These are phyloP conservation scores for Phataginus tetradactyla DNA, from an alignment of 2,797 vertebrate genomes.

Conservation along the genomic window DNA sequence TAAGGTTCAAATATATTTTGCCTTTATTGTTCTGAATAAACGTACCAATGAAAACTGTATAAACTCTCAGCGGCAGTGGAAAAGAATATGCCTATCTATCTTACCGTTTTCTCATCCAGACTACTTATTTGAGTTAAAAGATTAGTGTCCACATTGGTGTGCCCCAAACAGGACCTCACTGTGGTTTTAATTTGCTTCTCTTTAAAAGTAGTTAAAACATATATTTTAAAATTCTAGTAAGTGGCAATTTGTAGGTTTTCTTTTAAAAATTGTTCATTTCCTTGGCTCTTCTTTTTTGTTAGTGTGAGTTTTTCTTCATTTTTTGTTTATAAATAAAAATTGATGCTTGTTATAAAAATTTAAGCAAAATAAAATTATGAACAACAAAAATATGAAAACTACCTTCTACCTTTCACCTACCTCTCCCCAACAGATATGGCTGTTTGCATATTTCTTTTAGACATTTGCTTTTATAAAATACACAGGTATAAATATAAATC, in stretches of 20 bases:
- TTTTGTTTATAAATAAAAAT: conserved; percentile 9
- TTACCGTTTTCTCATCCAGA: not conserved
- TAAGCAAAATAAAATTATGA: not conserved
- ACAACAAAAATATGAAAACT: conserved; percentile 16
- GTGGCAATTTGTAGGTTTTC: not conserved
- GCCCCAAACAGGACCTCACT: not conserved
- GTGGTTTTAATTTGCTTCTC: not conserved
- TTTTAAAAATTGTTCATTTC: conserved; percentile 18
- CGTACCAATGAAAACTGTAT: not conserved
- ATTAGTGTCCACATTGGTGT: not conserved
- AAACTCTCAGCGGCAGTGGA: not conserved
- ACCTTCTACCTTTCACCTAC: not conserved
- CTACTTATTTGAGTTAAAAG: not conserved
- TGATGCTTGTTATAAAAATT: not conserved
- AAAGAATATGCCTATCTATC: not conserved
- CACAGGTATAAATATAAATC: not conserved
- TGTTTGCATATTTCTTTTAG: not conserved
- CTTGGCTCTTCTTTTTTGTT: not conserved
- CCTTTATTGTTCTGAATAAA: not conserved
- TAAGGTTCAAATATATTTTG: not conserved
- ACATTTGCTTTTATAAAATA: conserved; percentile 8
- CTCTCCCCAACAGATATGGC: not conserved
- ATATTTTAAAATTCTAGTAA: not conserved
- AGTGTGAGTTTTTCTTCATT: not conserved
- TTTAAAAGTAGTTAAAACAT: conserved; percentile 29